These are phyloP conservation scores for Alligator sinensis DNA, from an alignment of 2,113 vertebrate species.

Conservation along the genomic window DNA sequence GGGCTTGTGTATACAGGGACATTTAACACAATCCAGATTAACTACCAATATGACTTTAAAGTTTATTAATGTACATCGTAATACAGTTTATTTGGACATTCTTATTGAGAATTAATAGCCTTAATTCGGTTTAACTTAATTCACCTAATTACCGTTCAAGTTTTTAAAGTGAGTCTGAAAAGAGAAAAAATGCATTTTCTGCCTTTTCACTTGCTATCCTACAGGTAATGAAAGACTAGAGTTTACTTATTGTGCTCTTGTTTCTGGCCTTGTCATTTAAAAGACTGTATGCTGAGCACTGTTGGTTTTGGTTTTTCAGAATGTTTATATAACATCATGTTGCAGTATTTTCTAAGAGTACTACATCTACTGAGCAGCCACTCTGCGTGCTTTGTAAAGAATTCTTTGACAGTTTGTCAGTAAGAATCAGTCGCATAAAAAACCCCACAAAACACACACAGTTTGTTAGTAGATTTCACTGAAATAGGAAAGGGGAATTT, in stretches of 20 bases:
- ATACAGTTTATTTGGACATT: too few relatives aligned
- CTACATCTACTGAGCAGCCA: neutral
- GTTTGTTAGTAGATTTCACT: constrained; percentile 7
- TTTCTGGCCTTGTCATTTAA: neutral
- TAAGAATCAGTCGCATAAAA: neutral
- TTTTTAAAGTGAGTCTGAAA: neutral
- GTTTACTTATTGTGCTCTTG: neutral
- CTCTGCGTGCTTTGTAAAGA: constrained; percentile 2
- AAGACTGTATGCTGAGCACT: neutral
- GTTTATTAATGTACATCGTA: too few relatives aligned
- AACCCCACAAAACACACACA: neutral
- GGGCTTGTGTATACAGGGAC: neutral
- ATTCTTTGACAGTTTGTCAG: neutral
- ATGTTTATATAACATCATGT: neutral
- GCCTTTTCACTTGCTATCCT: neutral
- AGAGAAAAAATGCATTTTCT: neutral
- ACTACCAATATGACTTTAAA: too few relatives aligned
- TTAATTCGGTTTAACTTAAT: too few relatives aligned
- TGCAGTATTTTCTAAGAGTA: neutral
- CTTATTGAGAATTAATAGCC: too few relatives aligned
- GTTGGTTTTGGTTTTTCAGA: neutral
- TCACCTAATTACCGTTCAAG: too few relatives aligned
- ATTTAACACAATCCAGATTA: too few relatives aligned
- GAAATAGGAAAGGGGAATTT: neutral
- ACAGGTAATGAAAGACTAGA: neutral